Conservation (phyloP, 2,113 vertebrate genomes). For the Cricetomys ansorgei region DNA sequence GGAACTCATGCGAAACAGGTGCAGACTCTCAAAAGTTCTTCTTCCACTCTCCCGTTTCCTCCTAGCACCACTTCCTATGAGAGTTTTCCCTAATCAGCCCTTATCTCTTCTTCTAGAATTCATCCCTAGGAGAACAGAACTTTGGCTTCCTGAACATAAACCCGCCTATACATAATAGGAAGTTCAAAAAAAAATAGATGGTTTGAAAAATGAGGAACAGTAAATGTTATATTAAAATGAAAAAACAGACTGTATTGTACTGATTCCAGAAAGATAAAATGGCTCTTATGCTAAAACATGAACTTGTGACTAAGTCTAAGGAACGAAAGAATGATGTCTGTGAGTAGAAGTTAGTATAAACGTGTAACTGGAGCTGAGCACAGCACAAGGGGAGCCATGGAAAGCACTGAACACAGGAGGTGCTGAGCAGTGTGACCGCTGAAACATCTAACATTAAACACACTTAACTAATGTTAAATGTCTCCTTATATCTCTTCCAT, state of each 20-base stretch:
- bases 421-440: background rate
- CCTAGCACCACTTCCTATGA: background rate
- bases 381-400: background rate
- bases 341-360: background rate
- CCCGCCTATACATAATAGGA: background rate
- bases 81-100: background rate
- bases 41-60: background rate
- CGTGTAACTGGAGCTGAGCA: background rate
- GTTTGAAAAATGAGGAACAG: background rate
- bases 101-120: background rate
- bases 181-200: background rate
- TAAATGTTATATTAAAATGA: background rate
- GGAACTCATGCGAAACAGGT: background rate
- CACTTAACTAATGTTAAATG: too few species aligned
- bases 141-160: background rate
- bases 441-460: too few species aligned
- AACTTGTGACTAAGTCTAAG: background rate
- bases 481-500: background rate
- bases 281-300: background rate
- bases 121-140: background rate
- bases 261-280: background rate
- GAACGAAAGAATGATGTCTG: background rate
- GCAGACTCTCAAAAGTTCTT: background rate
- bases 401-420: background rate
- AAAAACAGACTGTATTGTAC: background rate